phyloP scores from a whole-genome alignment of 2,113 vertebrate genomes.

The Sander vitreus region DNA sequence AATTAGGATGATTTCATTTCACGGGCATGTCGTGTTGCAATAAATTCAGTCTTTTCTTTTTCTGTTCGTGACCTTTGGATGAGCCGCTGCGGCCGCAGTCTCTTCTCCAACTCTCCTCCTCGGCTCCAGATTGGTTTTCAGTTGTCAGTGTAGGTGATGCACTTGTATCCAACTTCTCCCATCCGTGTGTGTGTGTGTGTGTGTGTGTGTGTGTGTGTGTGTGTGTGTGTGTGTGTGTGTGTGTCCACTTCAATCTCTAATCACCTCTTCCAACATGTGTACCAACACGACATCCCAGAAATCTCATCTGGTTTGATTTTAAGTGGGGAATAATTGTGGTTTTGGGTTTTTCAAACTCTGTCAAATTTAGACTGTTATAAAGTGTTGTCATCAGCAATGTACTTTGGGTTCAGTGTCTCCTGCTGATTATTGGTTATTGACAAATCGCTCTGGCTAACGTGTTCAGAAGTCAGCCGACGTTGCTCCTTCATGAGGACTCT shows the following conservation, averaged over 20 bases:
- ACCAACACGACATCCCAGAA: background rate
- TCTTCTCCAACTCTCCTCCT: constrained; percentile 27
- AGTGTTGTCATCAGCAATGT: constrained; percentile 21
- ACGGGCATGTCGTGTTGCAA: constrained; percentile 27
- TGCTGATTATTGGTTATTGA: constrained; percentile 33
- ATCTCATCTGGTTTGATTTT: constrained; percentile 32
- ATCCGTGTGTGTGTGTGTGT: background rate
- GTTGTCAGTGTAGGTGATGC: constrained; percentile 3
- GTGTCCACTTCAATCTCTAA: background rate
- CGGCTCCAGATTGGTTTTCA: background rate
- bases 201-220: background rate
- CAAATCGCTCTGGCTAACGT: constrained; percentile 27
- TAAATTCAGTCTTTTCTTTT: constrained; percentile 35
- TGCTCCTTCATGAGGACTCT: background rate
- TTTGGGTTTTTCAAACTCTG: constrained; percentile 28
- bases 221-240: background rate
- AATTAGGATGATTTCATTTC: constrained; percentile 59
- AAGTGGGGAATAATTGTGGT: constrained; percentile 6
- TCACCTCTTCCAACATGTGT: background rate
- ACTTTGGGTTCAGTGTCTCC: background rate
- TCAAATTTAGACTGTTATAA: constrained; percentile 14
- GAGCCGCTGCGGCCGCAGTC: constrained; percentile 11
- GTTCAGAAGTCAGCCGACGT: background rate
- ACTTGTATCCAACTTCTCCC: constrained; percentile 12
- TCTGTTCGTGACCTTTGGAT: constrained; percentile 44